phyloP scores from a whole-genome alignment of 2,888 invertebrate species.

The Scrobipalpa costella region DNA sequence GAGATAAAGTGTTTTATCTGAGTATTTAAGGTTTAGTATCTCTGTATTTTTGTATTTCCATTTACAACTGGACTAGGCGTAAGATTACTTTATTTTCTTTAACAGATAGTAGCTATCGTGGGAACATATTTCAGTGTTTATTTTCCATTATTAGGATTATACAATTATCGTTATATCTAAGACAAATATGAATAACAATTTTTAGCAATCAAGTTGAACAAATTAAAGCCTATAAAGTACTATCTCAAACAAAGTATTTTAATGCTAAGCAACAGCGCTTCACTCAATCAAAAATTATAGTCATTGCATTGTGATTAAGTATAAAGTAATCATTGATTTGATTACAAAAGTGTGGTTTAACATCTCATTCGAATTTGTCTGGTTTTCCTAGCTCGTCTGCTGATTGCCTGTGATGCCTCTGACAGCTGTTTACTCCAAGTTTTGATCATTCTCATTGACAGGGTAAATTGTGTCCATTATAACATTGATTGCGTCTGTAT shows the following conservation, averaged over 20 bases:
- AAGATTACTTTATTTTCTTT: background rate
- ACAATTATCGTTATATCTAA: no score
- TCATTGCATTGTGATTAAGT: background rate
- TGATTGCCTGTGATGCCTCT: constrained; percentile 32
- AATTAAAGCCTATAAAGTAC: no score
- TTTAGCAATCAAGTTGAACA: no score
- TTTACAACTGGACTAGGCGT: background rate
- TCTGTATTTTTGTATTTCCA: background rate
- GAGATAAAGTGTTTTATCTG: constrained; percentile 4
- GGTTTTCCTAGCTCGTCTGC: background rate
- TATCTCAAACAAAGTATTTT: background rate
- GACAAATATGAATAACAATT: no score
- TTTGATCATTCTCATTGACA: constrained; percentile 22
- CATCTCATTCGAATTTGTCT: background rate
- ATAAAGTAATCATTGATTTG: constrained; percentile 13
- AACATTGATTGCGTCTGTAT: constrained; percentile 12
- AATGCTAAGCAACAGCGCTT: background rate
- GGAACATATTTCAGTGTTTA: background rate
- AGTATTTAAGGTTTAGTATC: background rate
- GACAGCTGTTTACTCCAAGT: constrained; percentile 32
- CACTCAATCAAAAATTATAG: constrained; percentile 6
- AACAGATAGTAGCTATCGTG: background rate
- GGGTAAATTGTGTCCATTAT: constrained; percentile 19
- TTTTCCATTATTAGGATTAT: no score
- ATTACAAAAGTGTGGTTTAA: constrained; percentile 6